Evolutionary conservation across 2,797 vertebrate species (phyloP).

Genomic region (Darevskia nairensis): DNA sequence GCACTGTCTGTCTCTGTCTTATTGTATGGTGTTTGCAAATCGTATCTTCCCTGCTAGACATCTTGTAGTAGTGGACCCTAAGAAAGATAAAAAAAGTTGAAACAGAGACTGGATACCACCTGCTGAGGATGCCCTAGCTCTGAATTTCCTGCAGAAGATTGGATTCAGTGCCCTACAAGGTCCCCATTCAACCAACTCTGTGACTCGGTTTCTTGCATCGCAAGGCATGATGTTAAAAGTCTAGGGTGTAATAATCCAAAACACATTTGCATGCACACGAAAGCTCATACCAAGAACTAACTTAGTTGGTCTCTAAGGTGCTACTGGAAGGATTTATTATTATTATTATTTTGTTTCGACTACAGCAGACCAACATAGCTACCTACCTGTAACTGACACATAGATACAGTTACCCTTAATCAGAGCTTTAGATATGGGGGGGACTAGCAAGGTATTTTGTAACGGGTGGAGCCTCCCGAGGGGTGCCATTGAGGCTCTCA

Average conservation of each 20-base stretch:
- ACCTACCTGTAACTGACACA: too few species aligned
- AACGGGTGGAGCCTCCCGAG: too few species aligned
- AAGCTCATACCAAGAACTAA: too few species aligned
- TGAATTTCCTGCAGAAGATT: too few species aligned
- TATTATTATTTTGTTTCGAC: too few species aligned
- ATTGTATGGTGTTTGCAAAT: background rate
- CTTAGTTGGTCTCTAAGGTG: too few species aligned
- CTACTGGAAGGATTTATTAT: too few species aligned
- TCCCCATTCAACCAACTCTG: background rate
- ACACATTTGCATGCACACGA: background rate
- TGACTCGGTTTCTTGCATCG: background rate
- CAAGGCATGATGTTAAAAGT: background rate
- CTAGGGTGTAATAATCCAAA: background rate
- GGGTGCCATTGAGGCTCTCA: too few species aligned
- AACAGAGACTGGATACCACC: background rate
- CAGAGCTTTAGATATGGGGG: too few species aligned
- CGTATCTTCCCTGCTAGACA: background rate
- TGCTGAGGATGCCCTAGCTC: background rate
- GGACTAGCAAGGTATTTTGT: too few species aligned
- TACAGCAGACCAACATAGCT: too few species aligned
- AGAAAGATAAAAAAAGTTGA: too few species aligned
- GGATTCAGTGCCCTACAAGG: background rate
- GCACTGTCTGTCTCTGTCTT: background rate
- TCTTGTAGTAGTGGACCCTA: background rate
- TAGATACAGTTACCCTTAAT: background rate